Evolutionary conservation across 2,888 invertebrate species (phyloP), one percentile per base, ranked within the genome.

Genomic region (Drosophila pegasa): DNA sequence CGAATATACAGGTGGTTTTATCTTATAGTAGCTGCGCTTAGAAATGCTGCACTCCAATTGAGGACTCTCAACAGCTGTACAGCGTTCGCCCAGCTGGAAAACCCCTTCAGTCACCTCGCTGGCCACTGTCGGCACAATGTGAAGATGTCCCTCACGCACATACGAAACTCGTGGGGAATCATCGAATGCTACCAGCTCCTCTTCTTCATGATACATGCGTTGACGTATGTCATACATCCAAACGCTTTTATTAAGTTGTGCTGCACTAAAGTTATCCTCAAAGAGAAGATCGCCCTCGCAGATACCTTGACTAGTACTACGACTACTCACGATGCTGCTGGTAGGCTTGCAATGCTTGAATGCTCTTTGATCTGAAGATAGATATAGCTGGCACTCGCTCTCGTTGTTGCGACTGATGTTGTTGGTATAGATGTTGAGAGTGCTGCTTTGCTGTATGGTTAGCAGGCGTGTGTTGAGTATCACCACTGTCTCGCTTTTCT

Each of bases 1-100:
- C 0, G 95, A 95, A 45, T 94, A 92, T 2, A 96, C 92, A 0
- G 96, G 96, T 0, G 96, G 96, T 7, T 96, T 88, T 50, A 96
- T 95, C 65, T 93, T 92, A 22, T 93, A 74, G 4, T 62, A 85
- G 25, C 65, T 88, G 7, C 71, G 69, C n/a, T 62, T 51, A 0
- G 64, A 50, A 41, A 89, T 86, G 16, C 60, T 77, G 55, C 92
- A 92, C 71, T 91, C 91, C 10, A 93, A 89, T 1, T 64, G 63
- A 0, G 92, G 92, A 16, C 92, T 93, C 0, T 93, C 92, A 1
- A 93, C 93, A 0, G 93, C 88, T 0, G 94, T 94, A 60, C 94
- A 94, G 60, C 94, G 94, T 52, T 62, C 70, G 14, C 92, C 92
- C 18, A 68, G 73, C 16, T 82, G 68, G 16, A 92, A 81, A 20